Evolutionary conservation across 2,113 vertebrate species (phyloP).

Genomic region (Lipophrys pholis): DNA sequence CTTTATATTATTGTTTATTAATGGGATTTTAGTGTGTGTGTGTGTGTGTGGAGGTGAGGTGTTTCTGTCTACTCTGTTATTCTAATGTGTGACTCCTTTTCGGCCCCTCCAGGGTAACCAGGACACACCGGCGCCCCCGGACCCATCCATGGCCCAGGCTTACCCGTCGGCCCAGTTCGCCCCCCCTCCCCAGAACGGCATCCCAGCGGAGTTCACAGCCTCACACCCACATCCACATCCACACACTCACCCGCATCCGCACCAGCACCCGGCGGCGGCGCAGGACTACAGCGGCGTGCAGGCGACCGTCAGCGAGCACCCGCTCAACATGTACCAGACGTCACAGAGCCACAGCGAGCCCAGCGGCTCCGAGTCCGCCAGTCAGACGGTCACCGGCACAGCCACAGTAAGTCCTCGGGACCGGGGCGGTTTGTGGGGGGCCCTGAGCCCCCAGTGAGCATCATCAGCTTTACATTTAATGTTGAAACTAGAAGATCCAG

Average conservation of each 20-base stretch:
- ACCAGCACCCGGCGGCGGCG: conserved; percentile 84
- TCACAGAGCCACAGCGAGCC: conserved; percentile 93
- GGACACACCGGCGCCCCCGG: conserved; percentile 93
- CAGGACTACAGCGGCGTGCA: conserved; percentile 91
- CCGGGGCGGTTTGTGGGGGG: not conserved
- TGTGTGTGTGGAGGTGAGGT: no score
- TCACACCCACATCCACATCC: conserved; percentile 89
- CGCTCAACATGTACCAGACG: conserved; percentile 93
- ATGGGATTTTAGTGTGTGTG: no score
- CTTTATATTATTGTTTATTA: not conserved
- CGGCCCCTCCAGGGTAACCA: conserved; percentile 90
- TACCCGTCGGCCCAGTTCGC: conserved; percentile 94
- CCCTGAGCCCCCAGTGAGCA: no score
- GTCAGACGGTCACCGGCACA: conserved; percentile 93
- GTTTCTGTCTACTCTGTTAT: not conserved
- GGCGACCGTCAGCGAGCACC: conserved; percentile 90
- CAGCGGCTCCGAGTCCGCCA: conserved; percentile 86
- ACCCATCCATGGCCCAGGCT: conserved; percentile 94
- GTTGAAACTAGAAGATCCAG: not conserved
- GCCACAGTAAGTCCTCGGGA: conserved; percentile 91
- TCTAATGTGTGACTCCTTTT: not conserved
- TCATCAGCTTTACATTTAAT: not conserved
- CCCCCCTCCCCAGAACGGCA: conserved; percentile 91
- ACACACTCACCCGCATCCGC: conserved; percentile 85
- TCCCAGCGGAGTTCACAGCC: conserved; percentile 92